Percentiles rank a stretch among this genome's conserved stretches.
These are phyloP conservation scores for Drosophila sp. DNA, from an alignment of 1,140 invertebrate genomes.

Conservation along the genomic window DNA sequence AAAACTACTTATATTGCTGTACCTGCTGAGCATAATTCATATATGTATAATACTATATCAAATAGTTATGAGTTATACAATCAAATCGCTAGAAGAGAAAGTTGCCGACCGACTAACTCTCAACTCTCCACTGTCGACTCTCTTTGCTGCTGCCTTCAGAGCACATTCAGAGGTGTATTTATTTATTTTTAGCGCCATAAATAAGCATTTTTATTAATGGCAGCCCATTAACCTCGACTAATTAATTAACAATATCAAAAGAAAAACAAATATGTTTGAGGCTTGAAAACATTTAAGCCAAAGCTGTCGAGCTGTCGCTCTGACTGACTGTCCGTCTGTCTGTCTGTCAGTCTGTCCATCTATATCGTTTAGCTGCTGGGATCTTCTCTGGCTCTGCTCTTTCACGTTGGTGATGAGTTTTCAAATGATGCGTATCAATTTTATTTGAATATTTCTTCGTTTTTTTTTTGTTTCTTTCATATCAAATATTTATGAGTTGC, in stretches of 20 bases:
- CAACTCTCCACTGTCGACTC: constrained; percentile 3
- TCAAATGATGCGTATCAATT: constrained; percentile 79
- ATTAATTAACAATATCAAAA: constrained; percentile 72
- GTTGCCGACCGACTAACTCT: constrained; percentile 35
- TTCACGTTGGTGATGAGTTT: constrained; percentile 68
- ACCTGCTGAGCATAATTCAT: constrained; percentile 71
- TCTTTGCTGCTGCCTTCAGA: constrained; percentile 15
- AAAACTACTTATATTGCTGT: constrained; percentile 7
- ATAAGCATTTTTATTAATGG: constrained; percentile 79
- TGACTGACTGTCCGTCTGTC: constrained; percentile 15
- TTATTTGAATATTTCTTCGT: constrained; percentile 61
- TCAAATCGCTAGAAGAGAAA: constrained; percentile 49
- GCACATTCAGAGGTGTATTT: constrained; percentile 27
- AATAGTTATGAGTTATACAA: constrained; percentile 55
- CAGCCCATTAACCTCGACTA: constrained; percentile 77
- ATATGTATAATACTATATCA: constrained; percentile 23
- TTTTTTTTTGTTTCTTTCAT: constrained; percentile 24
- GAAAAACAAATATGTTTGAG: constrained; percentile 56
- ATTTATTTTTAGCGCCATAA: constrained; percentile 74
- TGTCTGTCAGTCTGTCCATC: constrained; percentile 16
- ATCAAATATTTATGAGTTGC: constrained; percentile 74
- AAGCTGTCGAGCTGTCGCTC: constrained; percentile 19
- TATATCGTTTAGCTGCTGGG: not conserved
- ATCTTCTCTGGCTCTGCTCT: constrained; percentile 25
- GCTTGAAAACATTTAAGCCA: constrained; percentile 34